phyloP scores from a whole-genome alignment of 2,797 vertebrate genomes.

The Amniataba percoides region DNA sequence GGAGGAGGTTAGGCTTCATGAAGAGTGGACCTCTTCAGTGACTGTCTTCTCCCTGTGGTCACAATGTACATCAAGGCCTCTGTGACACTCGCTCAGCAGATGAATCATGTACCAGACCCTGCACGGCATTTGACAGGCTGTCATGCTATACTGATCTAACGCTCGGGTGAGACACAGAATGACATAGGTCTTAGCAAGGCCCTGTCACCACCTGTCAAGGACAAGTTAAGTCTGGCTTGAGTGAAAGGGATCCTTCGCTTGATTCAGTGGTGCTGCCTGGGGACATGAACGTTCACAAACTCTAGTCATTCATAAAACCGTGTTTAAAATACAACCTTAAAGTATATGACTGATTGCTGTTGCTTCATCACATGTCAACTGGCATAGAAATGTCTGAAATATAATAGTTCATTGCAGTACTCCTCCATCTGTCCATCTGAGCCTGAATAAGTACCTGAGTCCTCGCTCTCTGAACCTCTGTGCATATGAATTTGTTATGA shows the following conservation, averaged over 20 bases:
- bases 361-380: conserved; percentile 1
- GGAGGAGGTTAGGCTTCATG: conserved; percentile 1
- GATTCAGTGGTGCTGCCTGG: not conserved
- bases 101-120: conserved; percentile 14
- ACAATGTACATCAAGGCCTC: not conserved
- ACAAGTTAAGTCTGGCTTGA: not conserved
- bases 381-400: not conserved
- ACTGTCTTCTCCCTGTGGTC: conserved; percentile 15
- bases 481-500: conserved; percentile 53
- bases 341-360: not conserved
- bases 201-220: conserved; percentile 28
- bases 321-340: not conserved
- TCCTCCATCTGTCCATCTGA: conserved; percentile 7
- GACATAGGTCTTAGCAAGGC: conserved; percentile 15
- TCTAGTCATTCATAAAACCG: conserved; percentile 26
- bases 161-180: conserved; percentile 1
- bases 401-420: not conserved
- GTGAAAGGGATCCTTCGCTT: conserved; percentile 13
- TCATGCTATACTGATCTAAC: not conserved
- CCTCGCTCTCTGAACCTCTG: conserved; percentile 30
- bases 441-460: conserved; percentile 34
- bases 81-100: conserved; percentile 6
- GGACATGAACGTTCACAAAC: not conserved
- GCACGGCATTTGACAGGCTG: conserved; percentile 31
- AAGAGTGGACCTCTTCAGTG: not conserved